phyloP scores from a whole-genome alignment of 1,140 invertebrate genomes.

The Drosophila fuyamai region DNA sequence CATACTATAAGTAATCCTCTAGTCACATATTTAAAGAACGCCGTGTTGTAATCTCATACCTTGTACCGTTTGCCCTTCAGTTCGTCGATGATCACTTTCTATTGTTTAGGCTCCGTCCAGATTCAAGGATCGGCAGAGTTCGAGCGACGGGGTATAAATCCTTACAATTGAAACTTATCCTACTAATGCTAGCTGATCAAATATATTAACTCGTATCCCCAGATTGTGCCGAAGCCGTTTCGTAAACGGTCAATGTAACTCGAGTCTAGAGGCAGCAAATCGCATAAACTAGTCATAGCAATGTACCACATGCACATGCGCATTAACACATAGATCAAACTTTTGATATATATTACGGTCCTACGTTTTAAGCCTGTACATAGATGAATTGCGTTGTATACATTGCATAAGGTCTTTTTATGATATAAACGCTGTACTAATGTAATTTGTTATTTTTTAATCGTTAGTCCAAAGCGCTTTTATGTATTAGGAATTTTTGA shows the following conservation, averaged over 20 bases:
- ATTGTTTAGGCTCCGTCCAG: slow-evolving; percentile 73
- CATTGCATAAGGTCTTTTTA: slow-evolving; percentile 59
- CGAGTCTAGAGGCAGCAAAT: slow-evolving; percentile 30
- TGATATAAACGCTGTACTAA: slow-evolving; percentile 44
- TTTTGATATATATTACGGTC: slow-evolving; percentile 44
- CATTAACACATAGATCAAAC: slow-evolving; percentile 31
- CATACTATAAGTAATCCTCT: slow-evolving; percentile 37
- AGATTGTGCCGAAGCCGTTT: slow-evolving; percentile 72
- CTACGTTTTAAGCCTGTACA: slow-evolving; percentile 62
- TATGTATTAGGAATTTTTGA: slow-evolving; percentile 66
- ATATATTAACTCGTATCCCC: slow-evolving; percentile 45
- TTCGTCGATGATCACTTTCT: slow-evolving; percentile 28
- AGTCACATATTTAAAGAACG: slow-evolving; percentile 28
- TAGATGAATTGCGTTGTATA: slow-evolving; percentile 69
- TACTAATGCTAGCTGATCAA: slow-evolving; percentile 25
- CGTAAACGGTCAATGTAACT: slow-evolving; percentile 27
- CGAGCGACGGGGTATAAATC: slow-evolving; percentile 19
- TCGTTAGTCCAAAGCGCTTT: slow-evolving; percentile 71
- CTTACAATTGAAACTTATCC: slow-evolving; percentile 24
- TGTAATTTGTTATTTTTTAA: slow-evolving; percentile 74
- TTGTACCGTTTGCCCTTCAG: slow-evolving; percentile 24
- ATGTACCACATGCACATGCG: slow-evolving; percentile 36
- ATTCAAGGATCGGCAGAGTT: slow-evolving; percentile 32
- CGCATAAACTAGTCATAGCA: slow-evolving; percentile 75
- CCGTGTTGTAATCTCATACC: slow-evolving; percentile 39